phyloP scores from a whole-genome alignment of 2,888 invertebrate species.

The Dasysyrphus tricinctus region DNA sequence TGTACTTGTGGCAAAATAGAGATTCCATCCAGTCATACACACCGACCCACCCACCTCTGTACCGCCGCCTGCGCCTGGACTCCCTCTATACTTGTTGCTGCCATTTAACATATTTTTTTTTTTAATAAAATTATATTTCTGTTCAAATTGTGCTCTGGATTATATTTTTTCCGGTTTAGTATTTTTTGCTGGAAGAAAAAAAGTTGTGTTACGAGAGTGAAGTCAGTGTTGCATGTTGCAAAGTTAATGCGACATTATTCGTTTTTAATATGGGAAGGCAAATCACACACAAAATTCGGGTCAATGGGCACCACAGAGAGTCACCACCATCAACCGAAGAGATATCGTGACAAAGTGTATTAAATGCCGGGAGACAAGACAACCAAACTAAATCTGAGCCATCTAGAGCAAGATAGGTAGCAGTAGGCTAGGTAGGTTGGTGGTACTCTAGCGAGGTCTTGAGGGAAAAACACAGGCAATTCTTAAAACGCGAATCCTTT shows the following conservation, averaged over 20 bases:
- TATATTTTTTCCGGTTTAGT: conserved; percentile 32
- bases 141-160: conserved; percentile 44
- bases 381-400: conserved; percentile 64
- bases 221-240: conserved; percentile 57
- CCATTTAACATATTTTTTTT: background rate
- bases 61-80: conserved; percentile 6
- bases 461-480: background rate
- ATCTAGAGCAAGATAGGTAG: conserved; percentile 1
- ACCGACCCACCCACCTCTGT: background rate
- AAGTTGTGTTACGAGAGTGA: conserved; percentile 37
- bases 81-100: background rate
- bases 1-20: conserved; percentile 45
- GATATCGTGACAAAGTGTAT: conserved; percentile 75
- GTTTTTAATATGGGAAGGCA: conserved; percentile 74
- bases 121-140: conserved; percentile 50
- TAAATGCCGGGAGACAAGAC: conserved; percentile 71
- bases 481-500: conserved; percentile 69
- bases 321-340: conserved; percentile 49
- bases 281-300: conserved; percentile 75
- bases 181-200: conserved; percentile 2
- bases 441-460: conserved; percentile 2
- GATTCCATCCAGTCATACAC: conserved; percentile 42
- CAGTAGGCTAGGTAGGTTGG: too few species aligned
- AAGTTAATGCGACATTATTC: conserved; percentile 72
- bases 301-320: conserved; percentile 67